Conservation (phyloP, 2,888 invertebrate species). For the Unio pictorum region DNA sequence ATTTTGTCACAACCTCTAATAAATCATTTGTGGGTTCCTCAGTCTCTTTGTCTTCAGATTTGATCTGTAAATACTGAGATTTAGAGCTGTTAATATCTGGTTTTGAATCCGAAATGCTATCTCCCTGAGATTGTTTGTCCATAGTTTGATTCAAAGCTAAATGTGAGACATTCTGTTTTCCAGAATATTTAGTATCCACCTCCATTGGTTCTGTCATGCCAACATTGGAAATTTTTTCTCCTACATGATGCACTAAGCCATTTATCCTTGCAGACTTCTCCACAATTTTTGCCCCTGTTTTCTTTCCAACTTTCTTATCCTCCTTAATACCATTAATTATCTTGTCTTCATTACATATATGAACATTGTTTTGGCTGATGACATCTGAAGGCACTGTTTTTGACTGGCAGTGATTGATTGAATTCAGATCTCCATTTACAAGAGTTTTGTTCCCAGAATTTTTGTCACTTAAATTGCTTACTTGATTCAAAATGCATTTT, state of each 20-base stretch:
- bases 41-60: too few species aligned
- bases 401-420: constrained; percentile 2
- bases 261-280: constrained; percentile 47
- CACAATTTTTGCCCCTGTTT: constrained; percentile 14
- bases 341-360: constrained; percentile 18
- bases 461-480: constrained; percentile 1
- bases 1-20: too few species aligned
- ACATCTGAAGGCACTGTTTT: too few species aligned
- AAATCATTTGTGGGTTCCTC: too few species aligned
- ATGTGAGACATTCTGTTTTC: constrained; percentile 12
- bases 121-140: constrained; percentile 29
- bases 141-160: constrained; percentile 15
- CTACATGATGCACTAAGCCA: constrained; percentile 53
- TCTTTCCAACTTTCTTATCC: constrained; percentile 17
- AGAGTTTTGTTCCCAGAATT: constrained; percentile 18
- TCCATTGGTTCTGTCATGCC: constrained; percentile 9
- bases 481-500: not conserved
- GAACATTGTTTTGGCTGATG: not conserved
- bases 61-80: too few species aligned
- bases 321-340: constrained; percentile 33
- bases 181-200: constrained; percentile 7
- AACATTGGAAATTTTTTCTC: constrained; percentile 17
- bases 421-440: constrained; percentile 37
- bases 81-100: too few species aligned
- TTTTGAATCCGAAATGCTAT: too few species aligned